Evolutionary conservation across 2,888 invertebrate genomes (phyloP), one percentile per base, ranked within the genome.

Genomic region (Dryomyza anilis): DNA sequence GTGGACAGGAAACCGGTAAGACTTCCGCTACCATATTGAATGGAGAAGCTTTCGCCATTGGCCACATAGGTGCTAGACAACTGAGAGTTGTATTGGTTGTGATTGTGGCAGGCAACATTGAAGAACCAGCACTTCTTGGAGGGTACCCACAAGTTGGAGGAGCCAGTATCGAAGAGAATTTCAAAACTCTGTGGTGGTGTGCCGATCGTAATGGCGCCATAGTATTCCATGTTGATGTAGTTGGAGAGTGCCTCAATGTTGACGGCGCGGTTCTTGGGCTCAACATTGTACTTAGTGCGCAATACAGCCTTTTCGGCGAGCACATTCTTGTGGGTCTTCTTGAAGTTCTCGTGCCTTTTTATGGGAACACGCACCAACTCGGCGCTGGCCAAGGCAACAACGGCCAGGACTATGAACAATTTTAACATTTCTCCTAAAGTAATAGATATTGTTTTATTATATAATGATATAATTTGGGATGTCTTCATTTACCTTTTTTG

Each of bases 91-190:
- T 98, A 99, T 84, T 96, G 97, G 81, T 94, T 91, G 85, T 98
- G 98, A 91, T 88, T 82, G 93, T 94, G 84, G 85, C 96, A 96
- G 57, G 98, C 98, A 72, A 96, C 91, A 82, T 97, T 96, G 64
- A 91, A 91, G 81, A 87, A 86, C 78, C 92, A 89, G 83, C 98
- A 99, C 81, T 95, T 91, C 85, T 95, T 95, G 19, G 98, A 97
- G 12, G 98, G 98, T 67, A 99, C 91, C 98, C 98, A 99, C 68
- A 99, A 87, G 84, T 99, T 98, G 62, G 98, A 96, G 30, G 98
- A 98, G 69, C 69, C 69, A 21, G 69, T 62, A 85, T 99, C 98
- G 85, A 99, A 99, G 70, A 98, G 91, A 67, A 98, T 97, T 78
- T 89, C 91, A 85, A 98, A 98, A 14, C 84, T 85, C 85, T 98